phyloP scores from a whole-genome alignment of 1,140 invertebrate species.

The Gonatopus flavifemur region DNA sequence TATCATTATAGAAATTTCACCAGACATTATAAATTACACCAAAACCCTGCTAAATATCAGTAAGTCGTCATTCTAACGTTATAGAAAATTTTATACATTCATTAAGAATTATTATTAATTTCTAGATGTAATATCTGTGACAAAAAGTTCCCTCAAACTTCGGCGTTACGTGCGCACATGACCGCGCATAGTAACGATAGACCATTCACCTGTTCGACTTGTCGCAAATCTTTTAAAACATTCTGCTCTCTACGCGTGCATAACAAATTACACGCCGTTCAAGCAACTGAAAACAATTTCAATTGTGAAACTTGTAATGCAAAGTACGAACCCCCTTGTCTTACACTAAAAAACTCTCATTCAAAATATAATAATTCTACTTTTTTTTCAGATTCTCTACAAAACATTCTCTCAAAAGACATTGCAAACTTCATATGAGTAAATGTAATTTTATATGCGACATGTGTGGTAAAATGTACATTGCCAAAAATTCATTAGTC shows the following conservation, averaged over 20 bases:
- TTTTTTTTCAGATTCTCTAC: slow-evolving; percentile 22
- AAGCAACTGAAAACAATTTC: slow-evolving; percentile 28
- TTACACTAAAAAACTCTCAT: not conserved
- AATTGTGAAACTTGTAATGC: slow-evolving; percentile 22
- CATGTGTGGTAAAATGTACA: slow-evolving; percentile 43
- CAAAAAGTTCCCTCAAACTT: slow-evolving; percentile 62
- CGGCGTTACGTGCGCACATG: slow-evolving; percentile 55
- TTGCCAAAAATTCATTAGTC: slow-evolving; percentile 38
- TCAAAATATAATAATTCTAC: not conserved
- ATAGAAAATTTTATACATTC: slow-evolving; percentile 41
- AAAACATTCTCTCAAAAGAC: slow-evolving; percentile 26
- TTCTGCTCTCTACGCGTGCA: slow-evolving; percentile 28
- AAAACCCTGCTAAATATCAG: slow-evolving; percentile 45
- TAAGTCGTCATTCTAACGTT: slow-evolving; percentile 50
- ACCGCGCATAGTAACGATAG: slow-evolving; percentile 76
- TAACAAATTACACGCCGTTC: slow-evolving; percentile 34
- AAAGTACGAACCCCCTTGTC: too few relatives aligned
- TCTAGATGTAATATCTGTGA: slow-evolving; percentile 70
- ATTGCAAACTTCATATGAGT: slow-evolving; percentile 40
- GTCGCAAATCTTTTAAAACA: slow-evolving; percentile 60
- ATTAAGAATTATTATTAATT: not conserved
- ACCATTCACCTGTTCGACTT: slow-evolving; percentile 67
- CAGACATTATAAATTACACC: slow-evolving; percentile 36
- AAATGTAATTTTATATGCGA: slow-evolving; percentile 43
- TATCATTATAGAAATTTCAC: slow-evolving; percentile 36